phyloP scores from a whole-genome alignment of 2,888 invertebrate species.

The Hydrotaea cyrtoneurina region DNA sequence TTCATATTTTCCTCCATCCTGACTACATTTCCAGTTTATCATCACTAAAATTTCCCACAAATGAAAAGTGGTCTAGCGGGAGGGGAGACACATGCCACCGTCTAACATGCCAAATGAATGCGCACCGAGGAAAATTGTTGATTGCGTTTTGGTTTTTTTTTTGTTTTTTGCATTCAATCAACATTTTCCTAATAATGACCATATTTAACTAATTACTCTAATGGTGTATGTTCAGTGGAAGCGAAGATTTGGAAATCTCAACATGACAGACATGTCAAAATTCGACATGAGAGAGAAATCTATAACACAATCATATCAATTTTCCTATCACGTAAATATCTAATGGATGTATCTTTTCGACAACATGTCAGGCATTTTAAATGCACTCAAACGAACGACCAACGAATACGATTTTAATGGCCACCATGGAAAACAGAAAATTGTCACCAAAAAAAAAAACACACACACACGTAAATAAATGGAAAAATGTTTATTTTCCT shows the following conservation, averaged over 20 bases:
- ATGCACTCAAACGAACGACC: conserved; percentile 3
- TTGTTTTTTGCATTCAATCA: conserved; percentile 18
- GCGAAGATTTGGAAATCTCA: background rate
- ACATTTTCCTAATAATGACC: conserved; percentile 38
- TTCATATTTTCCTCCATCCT: no score
- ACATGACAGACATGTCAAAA: conserved; percentile 12
- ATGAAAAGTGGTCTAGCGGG: no score
- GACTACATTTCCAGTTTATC: no score
- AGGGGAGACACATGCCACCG: no score
- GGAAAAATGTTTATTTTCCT: background rate
- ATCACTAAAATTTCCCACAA: no score
- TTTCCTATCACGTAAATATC: conserved; percentile 66
- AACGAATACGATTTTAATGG: background rate
- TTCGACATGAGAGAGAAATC: background rate
- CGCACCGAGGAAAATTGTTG: no score
- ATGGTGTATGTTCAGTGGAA: background rate
- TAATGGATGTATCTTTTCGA: conserved; percentile 63
- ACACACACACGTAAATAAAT: no score
- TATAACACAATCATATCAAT: conserved; percentile 45
- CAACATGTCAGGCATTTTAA: conserved; percentile 63
- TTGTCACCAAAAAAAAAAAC: conserved; percentile 26
- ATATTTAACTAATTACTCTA: conserved; percentile 31
- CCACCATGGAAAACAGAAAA: background rate
- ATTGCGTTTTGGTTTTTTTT: no score
- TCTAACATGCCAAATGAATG: no score